Evolutionary conservation across 2,113 vertebrate species (phyloP), one percentile per base, ranked within the genome.

Genomic region (Silurus glanis): DNA sequence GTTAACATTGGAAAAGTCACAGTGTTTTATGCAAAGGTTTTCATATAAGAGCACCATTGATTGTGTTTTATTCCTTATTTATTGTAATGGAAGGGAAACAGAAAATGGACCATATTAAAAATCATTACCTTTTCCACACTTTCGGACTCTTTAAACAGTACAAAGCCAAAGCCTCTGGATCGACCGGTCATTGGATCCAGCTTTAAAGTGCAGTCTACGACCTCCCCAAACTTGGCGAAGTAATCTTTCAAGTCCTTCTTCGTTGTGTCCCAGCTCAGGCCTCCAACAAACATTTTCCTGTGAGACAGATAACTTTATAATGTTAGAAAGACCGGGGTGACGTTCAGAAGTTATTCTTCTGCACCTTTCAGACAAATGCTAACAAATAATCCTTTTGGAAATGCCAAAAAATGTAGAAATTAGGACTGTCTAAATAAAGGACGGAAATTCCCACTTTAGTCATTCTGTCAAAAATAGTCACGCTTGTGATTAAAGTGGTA

Each of bases 221-320:
- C 98, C 93, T 99, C 98, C 78, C 98, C 98, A 89, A 97, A 99
- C 92, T 98, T 99, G 82, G 96, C 96, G 91, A 99, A 99, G 92
- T 99, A 99, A 93, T 99, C 98, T 93, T 99, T 99, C 93, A 99
- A 95, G 89, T 99, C 98, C 94, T 99, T 99, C 95, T 99, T 99
- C 6, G 97, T 99, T 17, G 98, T 99, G 95, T 99, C 98, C 98
- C 98, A 99, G 95, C 98, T 99, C 90, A 99, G 96, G 59, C 98
- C 98, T 23, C 98, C 98, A 1, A 99, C 97, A 92, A 99, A 99
- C 97, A 99, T 98, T 92, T 99, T 99, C 94, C 98, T 99, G 93
- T 90, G 87, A 91, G 64, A 47, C 51, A 56, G 47, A 82, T 55
- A 25, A 37, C 37, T 37, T 37, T 37, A 3, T 37, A 37, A 37